Conservation (phyloP, 2,113 vertebrate species). For the Lathamus discolor region DNA sequence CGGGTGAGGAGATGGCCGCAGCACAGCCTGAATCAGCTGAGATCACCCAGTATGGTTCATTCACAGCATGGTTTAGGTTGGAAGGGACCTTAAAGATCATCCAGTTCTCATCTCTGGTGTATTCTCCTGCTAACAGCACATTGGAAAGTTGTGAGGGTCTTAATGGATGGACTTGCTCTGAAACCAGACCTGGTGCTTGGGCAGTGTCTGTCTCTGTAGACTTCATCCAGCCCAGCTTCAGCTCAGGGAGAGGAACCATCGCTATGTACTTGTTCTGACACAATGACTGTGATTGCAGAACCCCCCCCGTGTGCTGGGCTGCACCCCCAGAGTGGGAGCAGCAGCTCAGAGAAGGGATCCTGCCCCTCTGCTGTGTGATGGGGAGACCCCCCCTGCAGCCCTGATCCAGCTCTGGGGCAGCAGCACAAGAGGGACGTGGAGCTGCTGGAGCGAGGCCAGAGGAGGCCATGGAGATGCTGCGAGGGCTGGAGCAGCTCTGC, state of each 20-base stretch:
- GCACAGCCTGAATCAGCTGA: neutral
- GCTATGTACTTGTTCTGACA: neutral
- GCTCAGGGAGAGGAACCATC: neutral
- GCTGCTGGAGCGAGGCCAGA: too few relatives aligned
- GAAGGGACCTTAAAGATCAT: neutral
- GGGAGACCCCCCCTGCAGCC: too few relatives aligned
- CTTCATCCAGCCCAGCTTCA: neutral
- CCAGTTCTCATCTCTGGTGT: neutral
- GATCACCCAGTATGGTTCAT: neutral
- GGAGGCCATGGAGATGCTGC: too few relatives aligned
- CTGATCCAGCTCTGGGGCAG: too few relatives aligned
- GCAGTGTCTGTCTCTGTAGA: neutral
- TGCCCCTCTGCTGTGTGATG: neutral
- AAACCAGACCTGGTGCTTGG: neutral
- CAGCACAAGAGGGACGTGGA: too few relatives aligned
- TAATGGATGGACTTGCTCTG: neutral
- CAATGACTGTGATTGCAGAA: neutral
- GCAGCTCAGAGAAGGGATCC: neutral
- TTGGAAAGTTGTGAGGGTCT: neutral
- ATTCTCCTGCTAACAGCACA: fast-evolving
- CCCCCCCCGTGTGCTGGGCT: neutral
- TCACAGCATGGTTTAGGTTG: neutral
- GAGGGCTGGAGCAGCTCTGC: too few relatives aligned
- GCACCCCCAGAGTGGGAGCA: neutral
- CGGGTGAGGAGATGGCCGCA: neutral